Evolutionary conservation across 2,888 invertebrate genomes (phyloP).

Genomic region (Drosophila vallismaia): DNA sequence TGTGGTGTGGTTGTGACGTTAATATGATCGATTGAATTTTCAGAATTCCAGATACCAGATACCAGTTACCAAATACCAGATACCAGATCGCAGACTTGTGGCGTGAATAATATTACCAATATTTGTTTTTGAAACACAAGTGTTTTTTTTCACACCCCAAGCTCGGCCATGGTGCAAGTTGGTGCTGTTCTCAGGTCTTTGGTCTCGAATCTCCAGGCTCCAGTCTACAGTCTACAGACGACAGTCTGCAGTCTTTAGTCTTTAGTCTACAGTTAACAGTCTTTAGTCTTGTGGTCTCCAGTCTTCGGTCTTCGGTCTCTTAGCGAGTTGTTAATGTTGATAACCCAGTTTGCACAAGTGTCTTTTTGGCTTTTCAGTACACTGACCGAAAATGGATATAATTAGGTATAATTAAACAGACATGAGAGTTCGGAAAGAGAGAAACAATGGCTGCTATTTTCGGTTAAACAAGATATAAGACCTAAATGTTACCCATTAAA

Average conservation of each 20-base stretch:
- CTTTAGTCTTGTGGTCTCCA: background rate
- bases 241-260: background rate
- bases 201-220: too few relatives aligned
- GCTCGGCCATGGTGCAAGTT: conserved; percentile 31
- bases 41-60: background rate
- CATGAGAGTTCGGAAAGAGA: conserved; percentile 7
- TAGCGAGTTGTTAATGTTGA: conserved; percentile 40
- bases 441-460: too few relatives aligned
- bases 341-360: conserved; percentile 76
- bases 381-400: conserved; percentile 25
- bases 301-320: conserved; percentile 4
- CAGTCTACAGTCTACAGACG: too few relatives aligned
- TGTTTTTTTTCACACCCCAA: conserved; percentile 73
- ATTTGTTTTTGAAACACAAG: conserved; percentile 72
- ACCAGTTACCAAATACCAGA: background rate
- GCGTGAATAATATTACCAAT: conserved; percentile 68
- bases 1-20: conserved; percentile 2
- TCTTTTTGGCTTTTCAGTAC: conserved; percentile 34
- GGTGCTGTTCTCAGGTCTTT: background rate
- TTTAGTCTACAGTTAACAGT: conserved; percentile 9
- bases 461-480: too few relatives aligned
- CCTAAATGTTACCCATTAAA: too few relatives aligned
- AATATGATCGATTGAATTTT: conserved; percentile 5
- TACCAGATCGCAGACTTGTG: background rate
- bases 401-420: conserved; percentile 39